A percentile compares a stretch with the other conserved stretches of the same genome.
These are phyloP conservation scores for Euplagia quadripunctaria DNA, from an alignment of 2,888 invertebrate species.

Conservation along the genomic window DNA sequence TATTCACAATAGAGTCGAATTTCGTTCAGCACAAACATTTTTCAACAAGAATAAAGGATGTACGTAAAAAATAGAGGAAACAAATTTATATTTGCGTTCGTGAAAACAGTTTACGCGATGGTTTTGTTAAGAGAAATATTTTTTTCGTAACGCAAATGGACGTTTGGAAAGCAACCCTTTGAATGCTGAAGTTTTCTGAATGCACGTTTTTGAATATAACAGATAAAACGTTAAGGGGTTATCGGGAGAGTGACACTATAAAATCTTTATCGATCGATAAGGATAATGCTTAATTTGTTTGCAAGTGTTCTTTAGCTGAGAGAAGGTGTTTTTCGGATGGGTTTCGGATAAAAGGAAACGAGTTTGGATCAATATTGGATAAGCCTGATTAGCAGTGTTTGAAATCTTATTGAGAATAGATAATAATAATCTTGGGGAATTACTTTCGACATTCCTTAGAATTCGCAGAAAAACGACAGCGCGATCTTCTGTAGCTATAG, in stretches of 20 bases:
- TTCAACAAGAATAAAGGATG: constrained; percentile 41
- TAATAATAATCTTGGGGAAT: background rate
- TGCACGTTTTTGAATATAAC: constrained; percentile 49
- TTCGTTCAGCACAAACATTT: constrained; percentile 37
- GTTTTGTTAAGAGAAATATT: constrained; percentile 24
- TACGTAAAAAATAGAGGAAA: constrained; percentile 41
- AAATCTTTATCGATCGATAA: constrained; percentile 44
- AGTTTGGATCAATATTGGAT: background rate
- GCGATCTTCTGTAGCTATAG: background rate
- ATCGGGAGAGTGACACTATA: constrained; percentile 28
- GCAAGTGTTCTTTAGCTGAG: constrained; percentile 19
- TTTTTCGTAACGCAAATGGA: constrained; percentile 27
- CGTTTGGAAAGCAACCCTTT: constrained; percentile 45
- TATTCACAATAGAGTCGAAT: constrained; percentile 39
- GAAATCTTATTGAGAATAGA: background rate
- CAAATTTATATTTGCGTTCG: constrained; percentile 42
- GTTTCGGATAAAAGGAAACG: background rate
- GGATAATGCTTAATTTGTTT: constrained; percentile 37
- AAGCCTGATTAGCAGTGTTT: constrained; percentile 4
- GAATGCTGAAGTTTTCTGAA: constrained; percentile 45
- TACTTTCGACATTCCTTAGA: background rate
- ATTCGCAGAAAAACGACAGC: background rate
- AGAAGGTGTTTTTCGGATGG: constrained; percentile 17
- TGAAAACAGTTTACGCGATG: constrained; percentile 30
- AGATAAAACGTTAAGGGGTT: constrained; percentile 33